These are phyloP conservation scores for Sparidentex hasta DNA, from an alignment of 2,797 vertebrate genomes.

Conservation along the genomic window DNA sequence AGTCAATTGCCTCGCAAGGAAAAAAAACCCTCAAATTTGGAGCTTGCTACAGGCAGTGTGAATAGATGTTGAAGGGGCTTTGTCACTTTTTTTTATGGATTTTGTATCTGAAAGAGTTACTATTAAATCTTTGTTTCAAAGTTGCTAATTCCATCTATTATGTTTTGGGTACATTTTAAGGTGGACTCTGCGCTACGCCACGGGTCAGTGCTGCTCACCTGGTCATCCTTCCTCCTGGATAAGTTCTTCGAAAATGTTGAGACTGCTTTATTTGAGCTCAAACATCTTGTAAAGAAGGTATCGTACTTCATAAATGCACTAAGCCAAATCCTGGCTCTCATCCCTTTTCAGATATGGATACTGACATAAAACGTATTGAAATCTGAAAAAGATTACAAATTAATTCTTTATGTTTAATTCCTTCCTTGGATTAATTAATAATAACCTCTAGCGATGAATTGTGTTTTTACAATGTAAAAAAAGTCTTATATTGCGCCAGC, in stretches of 20 bases:
- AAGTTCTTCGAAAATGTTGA: conserved; percentile 87
- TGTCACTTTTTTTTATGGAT: not conserved
- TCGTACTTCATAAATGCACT: not conserved
- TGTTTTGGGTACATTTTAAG: conserved; percentile 57
- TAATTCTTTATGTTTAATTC: not conserved
- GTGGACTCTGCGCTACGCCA: conserved; percentile 84
- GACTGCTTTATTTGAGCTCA: conserved; percentile 81
- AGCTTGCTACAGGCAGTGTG: not conserved
- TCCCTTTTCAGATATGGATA: conserved; percentile 1
- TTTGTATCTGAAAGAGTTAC: not conserved
- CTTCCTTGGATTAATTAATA: not conserved
- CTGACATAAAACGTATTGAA: not conserved
- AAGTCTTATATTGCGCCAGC: not conserved
- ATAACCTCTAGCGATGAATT: not conserved
- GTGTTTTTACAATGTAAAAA: not conserved
- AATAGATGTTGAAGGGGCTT: not conserved
- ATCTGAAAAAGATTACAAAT: not conserved
- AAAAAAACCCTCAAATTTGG: not conserved
- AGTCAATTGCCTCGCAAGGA: not conserved
- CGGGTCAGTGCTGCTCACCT: conserved; percentile 87
- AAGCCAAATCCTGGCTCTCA: not conserved
- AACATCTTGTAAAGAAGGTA: conserved; percentile 87
- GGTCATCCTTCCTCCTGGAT: conserved; percentile 88
- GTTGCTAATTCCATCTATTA: not conserved
- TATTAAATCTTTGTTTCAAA: not conserved